Conservation (phyloP, 2,797 vertebrate species). For the Scomberomorus guttatus region DNA sequence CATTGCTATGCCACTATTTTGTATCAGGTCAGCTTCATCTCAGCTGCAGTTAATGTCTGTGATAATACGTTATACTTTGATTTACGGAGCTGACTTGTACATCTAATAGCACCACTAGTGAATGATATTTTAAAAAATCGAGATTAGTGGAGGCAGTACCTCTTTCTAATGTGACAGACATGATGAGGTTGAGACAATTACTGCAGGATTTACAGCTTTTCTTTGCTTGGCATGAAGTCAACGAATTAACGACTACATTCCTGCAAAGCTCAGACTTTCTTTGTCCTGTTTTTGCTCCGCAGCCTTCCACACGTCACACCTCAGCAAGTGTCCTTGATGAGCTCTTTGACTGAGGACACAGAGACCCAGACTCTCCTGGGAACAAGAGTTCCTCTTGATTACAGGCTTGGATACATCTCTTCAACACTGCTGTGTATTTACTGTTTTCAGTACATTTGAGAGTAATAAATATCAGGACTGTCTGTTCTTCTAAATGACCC, state of each 20-base stretch:
- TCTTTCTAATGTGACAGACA: conserved; percentile 9
- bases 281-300: conserved; percentile 33
- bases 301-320: conserved; percentile 76
- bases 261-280: conserved; percentile 9
- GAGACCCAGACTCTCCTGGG: background rate
- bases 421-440: background rate
- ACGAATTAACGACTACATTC: conserved; percentile 6
- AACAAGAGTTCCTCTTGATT: background rate
- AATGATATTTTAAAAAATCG: background rate
- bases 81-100: background rate
- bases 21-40: background rate
- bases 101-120: background rate
- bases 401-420: background rate
- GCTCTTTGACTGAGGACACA: conserved; percentile 83
- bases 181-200: background rate
- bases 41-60: background rate
- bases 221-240: background rate
- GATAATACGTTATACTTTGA: background rate
- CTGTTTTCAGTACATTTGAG: background rate
- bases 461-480: background rate
- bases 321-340: conserved; percentile 80
- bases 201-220: background rate
- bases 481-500: conserved; percentile 7
- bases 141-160: background rate
- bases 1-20: background rate